phyloP scores from a whole-genome alignment of 2,888 invertebrate species.

The Drosophila monieri region DNA sequence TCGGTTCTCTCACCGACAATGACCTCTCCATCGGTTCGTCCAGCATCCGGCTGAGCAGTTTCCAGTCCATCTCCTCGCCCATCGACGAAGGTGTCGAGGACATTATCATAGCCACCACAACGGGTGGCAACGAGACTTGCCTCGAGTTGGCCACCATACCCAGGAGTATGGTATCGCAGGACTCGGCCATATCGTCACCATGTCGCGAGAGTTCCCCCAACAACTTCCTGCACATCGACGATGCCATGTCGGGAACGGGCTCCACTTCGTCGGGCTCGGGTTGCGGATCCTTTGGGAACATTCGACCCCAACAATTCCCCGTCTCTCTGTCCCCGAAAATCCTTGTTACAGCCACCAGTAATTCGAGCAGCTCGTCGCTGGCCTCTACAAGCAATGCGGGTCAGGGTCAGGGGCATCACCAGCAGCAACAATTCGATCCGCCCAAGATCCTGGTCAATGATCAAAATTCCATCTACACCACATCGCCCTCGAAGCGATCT shows the following conservation, averaged over 20 bases:
- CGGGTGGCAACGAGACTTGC: constrained; percentile 81
- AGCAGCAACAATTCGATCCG: constrained; percentile 82
- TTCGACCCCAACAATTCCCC: constrained; percentile 82
- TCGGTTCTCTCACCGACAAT: constrained; percentile 84
- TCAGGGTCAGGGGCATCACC: constrained; percentile 55
- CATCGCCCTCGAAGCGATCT: constrained; percentile 84
- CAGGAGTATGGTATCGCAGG: constrained; percentile 81
- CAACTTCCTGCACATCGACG: constrained; percentile 82
- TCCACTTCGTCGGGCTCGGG: constrained; percentile 77
- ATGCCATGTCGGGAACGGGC: constrained; percentile 69
- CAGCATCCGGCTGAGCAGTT: constrained; percentile 83
- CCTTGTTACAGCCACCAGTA: constrained; percentile 79
- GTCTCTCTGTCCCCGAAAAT: constrained; percentile 83
- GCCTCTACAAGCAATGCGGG: constrained; percentile 60
- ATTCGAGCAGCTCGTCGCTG: constrained; percentile 78
- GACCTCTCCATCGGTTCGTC: constrained; percentile 84
- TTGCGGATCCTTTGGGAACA: constrained; percentile 73
- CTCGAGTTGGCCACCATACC: constrained; percentile 82
- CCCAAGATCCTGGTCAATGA: constrained; percentile 84
- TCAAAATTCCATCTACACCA: constrained; percentile 84
- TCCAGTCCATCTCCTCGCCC: constrained; percentile 84
- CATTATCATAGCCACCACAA: constrained; percentile 82
- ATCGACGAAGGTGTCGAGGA: constrained; percentile 84
- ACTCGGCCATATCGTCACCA: constrained; percentile 83
- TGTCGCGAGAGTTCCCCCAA: constrained; percentile 82